These are phyloP conservation scores for Dolichotis patagonum DNA, from an alignment of 2,113 vertebrate species.

Conservation along the genomic window DNA sequence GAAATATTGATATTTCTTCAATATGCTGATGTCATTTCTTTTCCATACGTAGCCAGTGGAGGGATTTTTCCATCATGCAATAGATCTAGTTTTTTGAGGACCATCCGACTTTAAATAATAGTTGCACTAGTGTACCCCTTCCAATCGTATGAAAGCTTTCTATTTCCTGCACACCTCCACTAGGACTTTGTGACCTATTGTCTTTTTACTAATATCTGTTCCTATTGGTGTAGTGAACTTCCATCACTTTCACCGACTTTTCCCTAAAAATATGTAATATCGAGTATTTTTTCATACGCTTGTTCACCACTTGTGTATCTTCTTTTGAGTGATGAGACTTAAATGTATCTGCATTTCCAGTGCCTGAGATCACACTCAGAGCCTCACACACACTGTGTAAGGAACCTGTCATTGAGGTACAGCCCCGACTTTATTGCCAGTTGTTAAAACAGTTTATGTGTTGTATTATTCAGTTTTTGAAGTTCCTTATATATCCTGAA, in stretches of 20 bases:
- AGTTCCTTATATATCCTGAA: background rate
- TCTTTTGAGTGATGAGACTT: background rate
- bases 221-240: background rate
- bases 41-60: background rate
- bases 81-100: background rate
- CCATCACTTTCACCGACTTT: background rate
- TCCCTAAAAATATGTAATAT: background rate
- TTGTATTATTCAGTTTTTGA: background rate
- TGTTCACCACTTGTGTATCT: too few species aligned
- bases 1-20: too few species aligned
- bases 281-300: too few species aligned
- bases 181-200: background rate
- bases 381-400: background rate
- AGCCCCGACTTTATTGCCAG: background rate
- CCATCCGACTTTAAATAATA: background rate
- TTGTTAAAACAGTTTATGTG: background rate
- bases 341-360: background rate
- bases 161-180: too few species aligned
- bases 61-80: background rate
- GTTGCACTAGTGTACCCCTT: background rate
- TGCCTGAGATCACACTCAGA: background rate
- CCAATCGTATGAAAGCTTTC: background rate
- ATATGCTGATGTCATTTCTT: too few species aligned
- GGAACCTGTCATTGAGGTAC: background rate
- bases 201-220: background rate